phyloP scores from a whole-genome alignment of 2,888 invertebrate genomes.

The Carpatolechia fugitivella region DNA sequence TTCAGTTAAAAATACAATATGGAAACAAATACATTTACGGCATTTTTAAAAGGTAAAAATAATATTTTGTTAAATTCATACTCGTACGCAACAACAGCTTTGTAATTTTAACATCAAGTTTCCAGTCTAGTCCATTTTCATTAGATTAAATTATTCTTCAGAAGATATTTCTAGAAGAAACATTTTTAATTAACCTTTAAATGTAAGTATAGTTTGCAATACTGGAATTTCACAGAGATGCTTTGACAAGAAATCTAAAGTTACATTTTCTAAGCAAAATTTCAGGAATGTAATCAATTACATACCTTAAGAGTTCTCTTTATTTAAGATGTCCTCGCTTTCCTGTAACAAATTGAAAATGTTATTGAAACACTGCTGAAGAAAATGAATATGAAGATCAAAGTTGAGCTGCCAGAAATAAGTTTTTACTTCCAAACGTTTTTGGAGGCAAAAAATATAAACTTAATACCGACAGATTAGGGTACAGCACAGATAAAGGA shows the following conservation, averaged over 20 bases:
- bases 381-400: constrained; percentile 8
- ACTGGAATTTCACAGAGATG: background rate
- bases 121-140: no score
- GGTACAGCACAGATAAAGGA: background rate
- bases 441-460: constrained; percentile 22
- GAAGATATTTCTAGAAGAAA: background rate
- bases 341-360: constrained; percentile 19
- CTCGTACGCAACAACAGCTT: no score
- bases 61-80: no score
- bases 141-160: background rate
- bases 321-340: constrained; percentile 4
- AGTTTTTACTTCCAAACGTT: background rate
- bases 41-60: no score
- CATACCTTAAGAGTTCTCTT: constrained; percentile 10
- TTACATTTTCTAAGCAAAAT: background rate
- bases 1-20: no score
- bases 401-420: background rate
- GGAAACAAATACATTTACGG: no score
- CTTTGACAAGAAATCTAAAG: background rate
- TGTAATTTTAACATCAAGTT: no score
- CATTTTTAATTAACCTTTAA: background rate
- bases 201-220: background rate
- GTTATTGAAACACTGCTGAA: constrained; percentile 12
- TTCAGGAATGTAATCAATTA: background rate
- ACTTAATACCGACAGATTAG: constrained; percentile 28